Conservation (phyloP, 2,113 vertebrate species). For the Australoheros scitulus region DNA sequence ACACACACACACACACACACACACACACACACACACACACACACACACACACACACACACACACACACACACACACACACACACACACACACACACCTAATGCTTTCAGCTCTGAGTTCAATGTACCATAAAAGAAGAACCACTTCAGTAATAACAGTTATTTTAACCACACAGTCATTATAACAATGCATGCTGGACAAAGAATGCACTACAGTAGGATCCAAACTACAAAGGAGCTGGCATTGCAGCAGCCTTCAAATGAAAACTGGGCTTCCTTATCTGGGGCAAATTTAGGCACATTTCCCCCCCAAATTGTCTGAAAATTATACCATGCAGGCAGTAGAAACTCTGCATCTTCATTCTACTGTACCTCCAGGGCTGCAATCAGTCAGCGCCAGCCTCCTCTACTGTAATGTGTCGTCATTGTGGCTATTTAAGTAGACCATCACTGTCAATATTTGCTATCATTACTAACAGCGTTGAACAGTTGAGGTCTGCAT, state of each 20-base stretch:
- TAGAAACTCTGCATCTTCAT: slow-evolving; percentile 42
- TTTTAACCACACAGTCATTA: slow-evolving; percentile 62
- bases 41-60: neutral
- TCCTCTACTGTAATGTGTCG: slow-evolving; percentile 40
- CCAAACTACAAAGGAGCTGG: slow-evolving; percentile 55
- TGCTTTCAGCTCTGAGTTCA: slow-evolving; percentile 58
- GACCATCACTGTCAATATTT: slow-evolving; percentile 39
- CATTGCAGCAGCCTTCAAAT: slow-evolving; percentile 47
- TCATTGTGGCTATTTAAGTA: slow-evolving; percentile 36
- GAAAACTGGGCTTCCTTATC: slow-evolving; percentile 50
- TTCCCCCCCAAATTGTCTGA: slow-evolving; percentile 48
- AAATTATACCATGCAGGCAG: slow-evolving; percentile 41
- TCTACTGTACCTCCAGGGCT: slow-evolving; percentile 37
- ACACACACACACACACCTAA: slow-evolving; percentile 40
- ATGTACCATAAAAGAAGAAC: slow-evolving; percentile 63
- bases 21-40: neutral
- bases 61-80: slow-evolving; percentile 22
- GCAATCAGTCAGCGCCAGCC: slow-evolving; percentile 52
- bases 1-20: neutral
- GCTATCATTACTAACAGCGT: slow-evolving; percentile 40
- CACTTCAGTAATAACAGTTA: slow-evolving; percentile 68
- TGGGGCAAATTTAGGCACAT: slow-evolving; percentile 59
- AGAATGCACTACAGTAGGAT: slow-evolving; percentile 42
- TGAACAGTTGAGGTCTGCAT: slow-evolving; percentile 16
- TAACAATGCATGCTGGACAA: slow-evolving; percentile 54